phyloP scores from a whole-genome alignment of 2,797 vertebrate species.

The Periophthalmus magnuspinnatus region DNA sequence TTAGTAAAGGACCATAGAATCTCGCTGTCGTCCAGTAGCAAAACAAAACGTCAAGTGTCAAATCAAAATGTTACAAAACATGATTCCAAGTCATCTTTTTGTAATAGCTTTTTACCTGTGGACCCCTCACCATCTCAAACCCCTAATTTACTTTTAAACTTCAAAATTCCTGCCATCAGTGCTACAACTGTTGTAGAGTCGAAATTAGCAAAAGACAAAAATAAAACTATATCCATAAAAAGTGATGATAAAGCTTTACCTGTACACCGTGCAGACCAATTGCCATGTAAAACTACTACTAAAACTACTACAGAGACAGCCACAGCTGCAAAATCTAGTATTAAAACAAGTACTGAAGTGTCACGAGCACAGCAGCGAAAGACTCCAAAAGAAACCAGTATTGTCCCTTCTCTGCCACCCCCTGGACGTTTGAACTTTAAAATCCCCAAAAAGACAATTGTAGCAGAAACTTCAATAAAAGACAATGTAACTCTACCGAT shows the following conservation, averaged over 20 bases:
- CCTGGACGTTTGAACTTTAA: slow-evolving; percentile 49
- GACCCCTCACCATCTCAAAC: not conserved
- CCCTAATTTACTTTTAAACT: not conserved
- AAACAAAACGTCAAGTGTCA: not conserved
- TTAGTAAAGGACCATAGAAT: not conserved
- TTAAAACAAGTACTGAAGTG: not conserved
- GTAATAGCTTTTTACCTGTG: not conserved
- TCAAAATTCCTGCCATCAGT: not conserved
- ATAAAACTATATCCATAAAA: not conserved
- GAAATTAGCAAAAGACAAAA: not conserved
- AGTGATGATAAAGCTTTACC: not conserved
- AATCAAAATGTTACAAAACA: not conserved
- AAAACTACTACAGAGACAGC: not conserved
- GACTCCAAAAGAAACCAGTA: not conserved
- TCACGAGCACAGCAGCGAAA: not conserved
- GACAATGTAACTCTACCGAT: not conserved
- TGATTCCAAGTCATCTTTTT: not conserved
- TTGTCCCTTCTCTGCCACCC: not conserved
- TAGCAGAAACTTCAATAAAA: not conserved
- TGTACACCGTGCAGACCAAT: not conserved
- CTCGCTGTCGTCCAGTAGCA: not conserved
- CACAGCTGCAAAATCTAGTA: not conserved
- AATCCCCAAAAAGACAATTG: slow-evolving; percentile 62
- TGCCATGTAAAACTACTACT: not conserved
- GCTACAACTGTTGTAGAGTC: not conserved